Percentiles rank a stretch among this genome's conserved stretches.
These are phyloP conservation scores for Gallinago jamesoni DNA, from an alignment of 2,113 vertebrate species.

Conservation along the genomic window DNA sequence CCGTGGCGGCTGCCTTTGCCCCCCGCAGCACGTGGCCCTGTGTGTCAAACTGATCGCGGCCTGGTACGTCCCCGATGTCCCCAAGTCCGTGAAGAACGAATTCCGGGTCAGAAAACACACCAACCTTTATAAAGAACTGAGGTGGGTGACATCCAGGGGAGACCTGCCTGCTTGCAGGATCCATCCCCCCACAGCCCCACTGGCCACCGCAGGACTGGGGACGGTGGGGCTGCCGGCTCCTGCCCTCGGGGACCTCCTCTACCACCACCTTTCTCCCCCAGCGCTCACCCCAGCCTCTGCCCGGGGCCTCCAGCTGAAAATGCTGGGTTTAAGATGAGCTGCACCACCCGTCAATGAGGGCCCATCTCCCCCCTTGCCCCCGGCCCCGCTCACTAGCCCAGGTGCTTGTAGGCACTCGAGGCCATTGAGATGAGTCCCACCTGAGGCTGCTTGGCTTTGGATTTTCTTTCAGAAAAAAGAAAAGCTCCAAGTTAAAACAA, in stretches of 20 bases:
- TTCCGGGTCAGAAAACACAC: slow-evolving; percentile 76
- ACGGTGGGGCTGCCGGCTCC: neutral
- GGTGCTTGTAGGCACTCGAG: neutral
- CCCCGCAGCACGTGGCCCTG: slow-evolving; percentile 85
- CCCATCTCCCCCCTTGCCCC: rapidly evolving
- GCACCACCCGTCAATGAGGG: rapidly evolving
- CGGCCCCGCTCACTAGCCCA: rapidly evolving
- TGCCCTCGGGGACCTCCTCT: neutral
- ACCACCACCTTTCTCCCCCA: neutral
- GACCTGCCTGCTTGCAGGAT: neutral
- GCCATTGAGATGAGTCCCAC: neutral
- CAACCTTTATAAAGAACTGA: slow-evolving; percentile 67
- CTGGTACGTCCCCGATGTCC: slow-evolving; percentile 88
- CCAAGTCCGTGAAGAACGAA: slow-evolving; percentile 78
- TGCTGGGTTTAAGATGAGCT: neutral
- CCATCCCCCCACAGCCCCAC: rapidly evolving
- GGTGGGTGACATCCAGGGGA: slow-evolving; percentile 51
- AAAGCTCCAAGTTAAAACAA: neutral
- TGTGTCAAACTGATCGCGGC: slow-evolving; percentile 86
- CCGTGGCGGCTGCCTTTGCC: neutral
- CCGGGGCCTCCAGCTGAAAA: neutral
- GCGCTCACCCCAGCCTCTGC: neutral
- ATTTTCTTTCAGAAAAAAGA: neutral
- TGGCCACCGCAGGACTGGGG: rapidly evolving
- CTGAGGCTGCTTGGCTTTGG: neutral